A percentile compares a stretch with the other conserved stretches of the same genome.
Conservation (phyloP, 2,113 vertebrate species). For the Morone chrysops region DNA sequence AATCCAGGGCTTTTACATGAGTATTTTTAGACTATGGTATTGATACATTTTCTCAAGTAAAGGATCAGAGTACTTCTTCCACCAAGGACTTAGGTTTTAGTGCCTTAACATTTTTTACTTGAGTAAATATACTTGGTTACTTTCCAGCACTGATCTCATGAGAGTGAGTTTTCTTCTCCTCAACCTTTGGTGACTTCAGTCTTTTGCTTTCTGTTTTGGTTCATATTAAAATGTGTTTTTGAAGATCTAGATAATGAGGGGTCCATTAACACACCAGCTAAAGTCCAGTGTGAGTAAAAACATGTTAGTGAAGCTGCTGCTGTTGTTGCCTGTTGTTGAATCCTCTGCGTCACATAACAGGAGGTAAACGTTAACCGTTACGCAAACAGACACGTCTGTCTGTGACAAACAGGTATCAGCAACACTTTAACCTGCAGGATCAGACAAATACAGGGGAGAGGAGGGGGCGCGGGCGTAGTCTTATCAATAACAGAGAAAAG, state of each 20-base stretch:
- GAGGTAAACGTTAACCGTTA: not conserved
- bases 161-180: not conserved
- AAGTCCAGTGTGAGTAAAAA: constrained; percentile 29
- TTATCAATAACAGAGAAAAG: not conserved
- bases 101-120: no score
- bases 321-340: not conserved
- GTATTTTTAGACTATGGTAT: no score
- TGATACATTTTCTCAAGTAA: no score
- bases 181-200: not conserved
- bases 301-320: constrained; percentile 6
- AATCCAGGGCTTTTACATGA: no score
- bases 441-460: constrained; percentile 47
- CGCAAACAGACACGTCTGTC: not conserved
- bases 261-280: no score
- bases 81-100: no score
- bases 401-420: constrained; percentile 5
- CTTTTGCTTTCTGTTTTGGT: not conserved
- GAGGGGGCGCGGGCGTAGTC: not conserved
- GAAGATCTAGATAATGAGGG: no score
- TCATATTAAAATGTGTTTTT: not conserved
- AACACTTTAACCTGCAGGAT: constrained; percentile 43
- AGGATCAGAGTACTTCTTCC: no score
- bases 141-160: not conserved
- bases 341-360: constrained; percentile 25
- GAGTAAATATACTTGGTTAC: not conserved